Evolutionary conservation across 2,797 vertebrate genomes (phyloP).

Genomic region (Siniperca undulata): DNA sequence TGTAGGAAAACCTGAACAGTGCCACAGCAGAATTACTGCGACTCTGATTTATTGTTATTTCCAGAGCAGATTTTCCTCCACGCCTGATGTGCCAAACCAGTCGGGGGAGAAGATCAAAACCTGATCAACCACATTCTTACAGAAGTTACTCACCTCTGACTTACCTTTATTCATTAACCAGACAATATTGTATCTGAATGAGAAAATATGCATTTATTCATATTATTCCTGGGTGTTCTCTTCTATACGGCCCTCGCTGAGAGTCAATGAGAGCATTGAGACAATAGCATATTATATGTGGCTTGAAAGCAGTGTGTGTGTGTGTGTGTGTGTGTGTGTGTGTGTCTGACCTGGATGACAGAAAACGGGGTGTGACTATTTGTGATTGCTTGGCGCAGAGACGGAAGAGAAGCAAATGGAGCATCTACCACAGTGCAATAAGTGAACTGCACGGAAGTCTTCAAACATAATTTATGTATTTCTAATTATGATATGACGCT

Average conservation of each 20-base stretch:
- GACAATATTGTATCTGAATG: background rate
- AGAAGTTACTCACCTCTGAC: slow-evolving; percentile 27
- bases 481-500: no score
- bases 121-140: slow-evolving; percentile 65
- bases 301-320: background rate
- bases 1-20: background rate
- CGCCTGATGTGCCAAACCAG: slow-evolving; percentile 50
- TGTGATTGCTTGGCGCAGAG: background rate
- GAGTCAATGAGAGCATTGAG: background rate
- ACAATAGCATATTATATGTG: background rate
- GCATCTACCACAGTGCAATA: background rate
- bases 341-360: background rate
- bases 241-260: background rate
- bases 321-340: slow-evolving; percentile 1
- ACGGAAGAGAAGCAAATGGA: background rate
- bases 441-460: background rate
- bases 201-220: background rate
- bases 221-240: background rate
- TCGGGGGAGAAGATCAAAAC: slow-evolving; percentile 47
- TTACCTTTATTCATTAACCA: slow-evolving; percentile 8
- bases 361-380: background rate
- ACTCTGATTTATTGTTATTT: background rate
- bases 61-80: background rate
- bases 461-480: background rate
- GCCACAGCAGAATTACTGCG: background rate